These are phyloP conservation scores for Choloepus didactylus DNA, from an alignment of 2,797 vertebrate genomes.

Conservation along the genomic window DNA sequence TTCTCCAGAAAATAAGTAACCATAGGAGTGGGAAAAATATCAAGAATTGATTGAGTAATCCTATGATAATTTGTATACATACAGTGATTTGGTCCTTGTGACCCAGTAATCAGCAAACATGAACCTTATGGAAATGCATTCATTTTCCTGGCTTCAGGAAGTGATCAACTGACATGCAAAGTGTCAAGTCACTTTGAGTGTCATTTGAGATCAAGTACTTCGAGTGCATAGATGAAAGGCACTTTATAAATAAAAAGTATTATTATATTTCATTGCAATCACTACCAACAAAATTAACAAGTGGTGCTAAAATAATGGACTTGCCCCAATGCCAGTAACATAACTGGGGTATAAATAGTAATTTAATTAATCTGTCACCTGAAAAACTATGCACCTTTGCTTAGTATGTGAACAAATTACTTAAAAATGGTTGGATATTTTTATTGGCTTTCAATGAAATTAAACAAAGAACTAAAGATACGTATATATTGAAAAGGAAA, in stretches of 20 bases:
- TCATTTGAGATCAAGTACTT: not conserved
- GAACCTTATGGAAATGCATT: not conserved
- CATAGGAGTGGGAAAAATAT: not conserved
- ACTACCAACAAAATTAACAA: constrained; percentile 51
- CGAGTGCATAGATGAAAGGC: not conserved
- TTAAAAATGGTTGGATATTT: constrained; percentile 30
- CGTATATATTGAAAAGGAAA: not conserved
- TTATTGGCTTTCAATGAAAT: not conserved
- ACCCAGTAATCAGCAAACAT: not conserved
- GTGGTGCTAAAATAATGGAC: constrained; percentile 37
- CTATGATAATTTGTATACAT: not conserved
- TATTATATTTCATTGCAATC: constrained; percentile 24
- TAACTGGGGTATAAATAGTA: not conserved
- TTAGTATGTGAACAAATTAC: not conserved
- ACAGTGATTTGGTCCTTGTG: not conserved
- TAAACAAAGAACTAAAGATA: not conserved
- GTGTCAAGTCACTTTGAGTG: not conserved
- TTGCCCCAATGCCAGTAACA: not conserved
- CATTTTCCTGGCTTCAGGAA: not conserved
- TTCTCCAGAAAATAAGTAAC: not conserved
- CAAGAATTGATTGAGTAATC: not conserved
- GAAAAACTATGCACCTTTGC: constrained; percentile 5
- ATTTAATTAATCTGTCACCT: constrained; percentile 9
- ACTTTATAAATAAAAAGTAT: constrained; percentile 27
- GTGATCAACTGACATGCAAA: not conserved